Evolutionary conservation across 2,113 vertebrate species (phyloP), one percentile per base, ranked within the genome.

Genomic region (Eclectus roratus): DNA sequence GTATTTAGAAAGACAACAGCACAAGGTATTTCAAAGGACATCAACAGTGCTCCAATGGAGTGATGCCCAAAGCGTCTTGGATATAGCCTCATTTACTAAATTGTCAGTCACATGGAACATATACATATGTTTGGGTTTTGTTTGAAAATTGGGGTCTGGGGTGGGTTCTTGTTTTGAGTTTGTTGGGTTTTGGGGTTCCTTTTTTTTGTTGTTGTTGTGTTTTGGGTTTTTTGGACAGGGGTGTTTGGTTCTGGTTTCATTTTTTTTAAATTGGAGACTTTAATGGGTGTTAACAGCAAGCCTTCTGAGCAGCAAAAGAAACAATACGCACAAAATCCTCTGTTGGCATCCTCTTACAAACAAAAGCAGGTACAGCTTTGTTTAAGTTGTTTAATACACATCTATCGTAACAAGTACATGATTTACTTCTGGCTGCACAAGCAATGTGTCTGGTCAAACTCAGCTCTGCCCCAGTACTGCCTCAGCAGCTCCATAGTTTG

Each of bases 341-440:
- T 12, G 4, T 78, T 86, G 81, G 25, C 19, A 49, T 69, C 73
- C 44, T 66, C 52, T 71, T 37, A 78, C 72, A 53, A 72, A 73
- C 82, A 82, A 87, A 68, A 94, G 60, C 76, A 82, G 70, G 56
- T 93, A 46, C 46, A 81, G 46, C 79, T 97, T 93, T 64, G 53
- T 64, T 93, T 88, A 85, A 93, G 68, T 24, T 65, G 15, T 31
- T 69, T 93, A 43, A 79, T 90, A 88, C 12, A 2, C 80, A 85
- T 56, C 70, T 76, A 47, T 90, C 61, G 39, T 74, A 27, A 35
- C 4, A 41, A 33, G 71, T 17, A 84, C 61, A 41, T 47, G 1
- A 71, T 91, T 89, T 70, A 33, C 41, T 71, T 63, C 69, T 23
- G 77, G 25, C 49, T 88, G 46, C 61, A 60, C 14, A n/a, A 92